Base-by-base conservation (phyloP, 2,888 invertebrate genomes). In the Sarcophaga carnaria region DNA sequence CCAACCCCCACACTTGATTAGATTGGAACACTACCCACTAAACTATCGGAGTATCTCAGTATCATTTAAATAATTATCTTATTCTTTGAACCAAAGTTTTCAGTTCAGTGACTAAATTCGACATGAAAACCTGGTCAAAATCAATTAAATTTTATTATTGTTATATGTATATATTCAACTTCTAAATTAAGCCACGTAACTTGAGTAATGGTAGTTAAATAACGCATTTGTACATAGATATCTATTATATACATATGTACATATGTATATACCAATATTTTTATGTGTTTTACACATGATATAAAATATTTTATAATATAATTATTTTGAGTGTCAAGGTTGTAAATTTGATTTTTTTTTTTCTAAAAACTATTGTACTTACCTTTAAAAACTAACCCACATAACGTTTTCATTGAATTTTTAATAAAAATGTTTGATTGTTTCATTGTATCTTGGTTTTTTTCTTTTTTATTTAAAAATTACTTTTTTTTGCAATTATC, bases 291-390 rank as follows among this genome's bases (percentile, higher is more conserved):
- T 37, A 6, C 54, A 67, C 45, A 67, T n/a, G 66, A 66, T 25
- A 14, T 49, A 67, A 66, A 64, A 59, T 54, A 37, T 37, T 37
- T 37, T 37, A 37, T 37, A 8, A 2, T 37, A 37, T 37, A 37
- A 37, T 37, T 37, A 66, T 66, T 66, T 80, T 74, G 74, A 81
- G 75, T 69, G 80, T 75, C 80, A 81, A 75, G 80, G 74, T 75
- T 75, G 17, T n/a, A 67, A 67, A 69, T 54, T 69, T 67, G 10
- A 80, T 59, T 67, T 67, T 14, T 62, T 66, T 25, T 45, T 6
- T 78, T 54, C 27, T 62, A 77, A 67, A 22, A 11, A 67, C 27
- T 25, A 25, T 20, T 54, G 47, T 22, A 69, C 47, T 22, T 69
- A 14, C 47, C 10, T 22, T 75, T 62, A 67, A 11, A n/a, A 75